Conservation (phyloP, 2,888 invertebrate genomes). For the Ichneumoninae sp. region DNA sequence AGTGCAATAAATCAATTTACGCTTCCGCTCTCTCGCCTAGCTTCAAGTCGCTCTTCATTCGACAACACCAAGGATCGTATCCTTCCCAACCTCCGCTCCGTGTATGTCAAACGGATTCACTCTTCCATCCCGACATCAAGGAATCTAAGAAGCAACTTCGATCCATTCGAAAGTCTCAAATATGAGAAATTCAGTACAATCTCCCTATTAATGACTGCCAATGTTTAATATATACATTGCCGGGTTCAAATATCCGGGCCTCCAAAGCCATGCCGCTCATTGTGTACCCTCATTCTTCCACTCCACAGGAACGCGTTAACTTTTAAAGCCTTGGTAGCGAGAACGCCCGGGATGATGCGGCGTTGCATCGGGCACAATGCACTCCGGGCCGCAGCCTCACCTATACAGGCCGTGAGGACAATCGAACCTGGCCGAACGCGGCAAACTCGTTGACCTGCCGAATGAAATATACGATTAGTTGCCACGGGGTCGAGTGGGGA, state of each 20-base stretch:
- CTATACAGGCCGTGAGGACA: slow-evolving; percentile 60
- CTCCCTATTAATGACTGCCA: background rate
- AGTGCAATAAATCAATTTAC: no score
- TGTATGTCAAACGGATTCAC: background rate
- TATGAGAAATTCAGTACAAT: background rate
- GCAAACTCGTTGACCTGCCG: slow-evolving; percentile 66
- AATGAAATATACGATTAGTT: slow-evolving; percentile 80
- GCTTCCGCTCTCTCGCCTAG: no score
- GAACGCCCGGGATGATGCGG: slow-evolving; percentile 13
- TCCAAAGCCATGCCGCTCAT: background rate
- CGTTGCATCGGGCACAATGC: slow-evolving; percentile 18
- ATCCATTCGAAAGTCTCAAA: background rate
- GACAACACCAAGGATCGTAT: background rate
- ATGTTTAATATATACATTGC: background rate
- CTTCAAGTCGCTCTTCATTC: no score
- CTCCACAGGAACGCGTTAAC: slow-evolving; percentile 71
- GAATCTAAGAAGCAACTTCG: background rate
- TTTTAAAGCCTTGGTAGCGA: slow-evolving; percentile 66
- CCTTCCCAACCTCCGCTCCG: background rate
- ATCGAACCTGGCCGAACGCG: slow-evolving; percentile 65
- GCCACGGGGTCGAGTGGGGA: slow-evolving; percentile 79
- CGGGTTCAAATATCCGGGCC: background rate
- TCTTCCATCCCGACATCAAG: no score
- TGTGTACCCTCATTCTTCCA: slow-evolving; percentile 33
- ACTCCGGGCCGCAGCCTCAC: slow-evolving; percentile 26